Evolutionary conservation across 2,113 vertebrate species (phyloP).

Genomic region (Scortum barcoo): DNA sequence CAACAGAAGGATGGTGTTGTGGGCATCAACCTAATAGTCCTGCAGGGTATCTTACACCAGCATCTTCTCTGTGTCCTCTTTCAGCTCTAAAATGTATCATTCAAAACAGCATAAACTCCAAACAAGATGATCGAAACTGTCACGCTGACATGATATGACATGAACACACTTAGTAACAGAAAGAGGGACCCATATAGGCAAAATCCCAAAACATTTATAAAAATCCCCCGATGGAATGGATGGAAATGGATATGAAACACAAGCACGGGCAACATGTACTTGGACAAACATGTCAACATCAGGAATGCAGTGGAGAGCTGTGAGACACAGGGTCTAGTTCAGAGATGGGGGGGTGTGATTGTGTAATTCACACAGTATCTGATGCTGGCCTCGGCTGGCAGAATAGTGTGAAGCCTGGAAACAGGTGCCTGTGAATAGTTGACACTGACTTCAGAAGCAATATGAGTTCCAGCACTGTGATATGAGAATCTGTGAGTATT

Average conservation of each 20-base stretch:
- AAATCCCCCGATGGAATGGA: too few relatives aligned
- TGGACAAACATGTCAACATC: neutral
- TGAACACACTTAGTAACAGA: neutral
- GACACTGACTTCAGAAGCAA: slow-evolving; percentile 42
- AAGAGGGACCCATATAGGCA: neutral
- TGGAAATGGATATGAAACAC: neutral
- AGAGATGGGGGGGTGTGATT: slow-evolving; percentile 17
- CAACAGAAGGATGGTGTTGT: neutral
- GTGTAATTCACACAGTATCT: slow-evolving; percentile 62
- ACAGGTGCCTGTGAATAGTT: slow-evolving; percentile 52
- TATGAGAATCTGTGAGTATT: slow-evolving; percentile 16
- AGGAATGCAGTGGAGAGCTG: neutral
- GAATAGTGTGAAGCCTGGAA: slow-evolving; percentile 46
- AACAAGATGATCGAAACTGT: neutral
- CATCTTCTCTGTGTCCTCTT: neutral
- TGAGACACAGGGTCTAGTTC: neutral
- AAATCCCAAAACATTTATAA: neutral
- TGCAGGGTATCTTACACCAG: neutral
- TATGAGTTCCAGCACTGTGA: slow-evolving; percentile 25
- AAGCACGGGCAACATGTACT: neutral
- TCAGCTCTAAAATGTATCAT: neutral
- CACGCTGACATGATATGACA: neutral
- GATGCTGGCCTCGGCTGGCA: slow-evolving; percentile 43
- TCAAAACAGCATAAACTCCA: too few relatives aligned
- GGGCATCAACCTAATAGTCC: neutral